Percentiles rank a stretch among this genome's conserved stretches.
phyloP scores from a whole-genome alignment of 2,113 vertebrate genomes.

The Choloepus hoffmanni region DNA sequence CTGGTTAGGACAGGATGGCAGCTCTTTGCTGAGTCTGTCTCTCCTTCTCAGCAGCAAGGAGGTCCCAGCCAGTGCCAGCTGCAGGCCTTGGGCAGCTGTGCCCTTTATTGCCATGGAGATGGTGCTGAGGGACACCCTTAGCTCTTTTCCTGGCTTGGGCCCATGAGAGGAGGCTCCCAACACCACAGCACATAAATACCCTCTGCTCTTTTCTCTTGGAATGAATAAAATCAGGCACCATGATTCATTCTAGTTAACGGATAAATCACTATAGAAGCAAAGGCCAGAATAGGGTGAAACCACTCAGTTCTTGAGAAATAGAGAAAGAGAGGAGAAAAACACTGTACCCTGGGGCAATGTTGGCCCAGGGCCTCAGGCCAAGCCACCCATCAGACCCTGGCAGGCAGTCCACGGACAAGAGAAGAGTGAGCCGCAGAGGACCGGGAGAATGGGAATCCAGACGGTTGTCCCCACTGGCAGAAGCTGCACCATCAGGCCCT shows the following conservation, averaged over 20 bases:
- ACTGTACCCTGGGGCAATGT: neutral
- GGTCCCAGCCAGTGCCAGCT: neutral
- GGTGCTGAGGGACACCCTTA: neutral
- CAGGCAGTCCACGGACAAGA: neutral
- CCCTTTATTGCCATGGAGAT: neutral
- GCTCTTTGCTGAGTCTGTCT: neutral
- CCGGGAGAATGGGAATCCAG: neutral
- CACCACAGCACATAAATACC: neutral
- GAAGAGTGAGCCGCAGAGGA: neutral
- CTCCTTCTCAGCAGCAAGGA: neutral
- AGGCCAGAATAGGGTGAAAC: conserved; percentile 57
- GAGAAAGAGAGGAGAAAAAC: neutral
- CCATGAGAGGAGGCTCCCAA: neutral
- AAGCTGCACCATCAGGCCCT: neutral
- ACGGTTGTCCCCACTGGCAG: neutral
- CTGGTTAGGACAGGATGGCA: neutral
- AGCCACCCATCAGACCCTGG: conserved; percentile 59
- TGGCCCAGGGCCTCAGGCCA: neutral
- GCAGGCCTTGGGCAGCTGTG: neutral
- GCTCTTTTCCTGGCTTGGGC: neutral
- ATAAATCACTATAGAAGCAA: conserved; percentile 75
- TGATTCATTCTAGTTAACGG: conserved; percentile 83
- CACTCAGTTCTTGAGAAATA: neutral
- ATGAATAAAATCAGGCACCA: conserved; percentile 64
- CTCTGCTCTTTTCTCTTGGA: conserved; percentile 72